These are phyloP conservation scores for Sesia apiformis DNA, from an alignment of 2,888 invertebrate species.

Conservation along the genomic window DNA sequence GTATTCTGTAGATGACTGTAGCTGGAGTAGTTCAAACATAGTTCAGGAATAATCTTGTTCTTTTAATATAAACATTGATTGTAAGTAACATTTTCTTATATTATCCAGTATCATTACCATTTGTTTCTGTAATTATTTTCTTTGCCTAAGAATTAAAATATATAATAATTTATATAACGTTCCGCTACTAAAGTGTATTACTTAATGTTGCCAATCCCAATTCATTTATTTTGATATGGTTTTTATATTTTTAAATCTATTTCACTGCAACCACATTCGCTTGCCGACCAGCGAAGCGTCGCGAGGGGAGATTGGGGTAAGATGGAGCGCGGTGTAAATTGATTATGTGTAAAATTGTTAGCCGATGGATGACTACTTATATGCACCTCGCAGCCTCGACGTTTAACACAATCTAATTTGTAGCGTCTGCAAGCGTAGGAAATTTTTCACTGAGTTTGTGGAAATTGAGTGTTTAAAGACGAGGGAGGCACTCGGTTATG, in stretches of 20 bases:
- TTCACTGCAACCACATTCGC: neutral
- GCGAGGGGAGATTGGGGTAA: neutral
- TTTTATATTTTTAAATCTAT: neutral
- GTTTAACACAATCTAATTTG: conserved; percentile 46
- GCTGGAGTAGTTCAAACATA: too few species aligned
- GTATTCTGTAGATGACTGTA: too few species aligned
- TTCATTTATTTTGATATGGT: neutral
- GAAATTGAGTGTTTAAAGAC: conserved; percentile 20
- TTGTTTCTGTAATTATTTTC: too few species aligned
- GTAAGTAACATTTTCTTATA: too few species aligned
- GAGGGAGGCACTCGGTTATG: neutral
- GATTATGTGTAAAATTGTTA: conserved; percentile 61
- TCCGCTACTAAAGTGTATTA: neutral
- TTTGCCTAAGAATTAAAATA: too few species aligned
- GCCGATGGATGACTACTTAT: conserved; percentile 38
- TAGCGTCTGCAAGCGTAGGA: conserved; percentile 19
- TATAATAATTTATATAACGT: too few species aligned
- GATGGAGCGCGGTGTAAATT: conserved; percentile 34
- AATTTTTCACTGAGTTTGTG: conserved; percentile 18
- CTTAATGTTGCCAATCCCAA: neutral
- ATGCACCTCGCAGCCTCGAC: conserved; percentile 40
- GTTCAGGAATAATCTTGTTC: too few species aligned
- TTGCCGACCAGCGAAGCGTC: neutral
- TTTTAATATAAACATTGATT: too few species aligned
- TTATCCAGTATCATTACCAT: too few species aligned